Percentiles rank a stretch among this genome's conserved stretches.
Conservation (phyloP, 2,113 vertebrate genomes). For the Myxocyprinus asiaticus region DNA sequence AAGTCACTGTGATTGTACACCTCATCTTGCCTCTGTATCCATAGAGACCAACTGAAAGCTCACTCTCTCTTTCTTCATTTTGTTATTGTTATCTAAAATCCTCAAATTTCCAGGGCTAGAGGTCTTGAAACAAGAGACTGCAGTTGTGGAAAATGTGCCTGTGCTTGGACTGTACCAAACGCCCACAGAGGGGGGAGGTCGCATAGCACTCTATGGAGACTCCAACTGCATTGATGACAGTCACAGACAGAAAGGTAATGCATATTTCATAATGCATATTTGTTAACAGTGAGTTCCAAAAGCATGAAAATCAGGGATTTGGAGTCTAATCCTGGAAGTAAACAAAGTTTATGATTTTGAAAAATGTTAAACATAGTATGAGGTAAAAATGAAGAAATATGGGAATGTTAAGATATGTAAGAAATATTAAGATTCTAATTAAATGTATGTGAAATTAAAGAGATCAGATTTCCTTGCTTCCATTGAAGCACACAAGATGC, state of each 20-base stretch:
- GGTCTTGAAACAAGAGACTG: conserved; percentile 94
- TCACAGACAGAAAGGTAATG: conserved; percentile 93
- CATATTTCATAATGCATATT: background rate
- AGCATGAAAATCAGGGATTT: too few relatives aligned
- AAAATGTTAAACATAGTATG: too few relatives aligned
- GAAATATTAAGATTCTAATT: too few relatives aligned
- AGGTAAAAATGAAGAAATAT: too few relatives aligned
- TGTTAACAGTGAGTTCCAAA: too few relatives aligned
- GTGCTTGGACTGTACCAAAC: conserved; percentile 94
- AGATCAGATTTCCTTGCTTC: too few relatives aligned
- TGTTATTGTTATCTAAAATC: conserved; percentile 15
- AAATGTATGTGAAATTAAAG: too few relatives aligned
- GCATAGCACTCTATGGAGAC: conserved; percentile 92
- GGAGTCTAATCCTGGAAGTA: too few relatives aligned
- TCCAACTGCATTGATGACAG: conserved; percentile 98
- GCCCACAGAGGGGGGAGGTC: conserved; percentile 86
- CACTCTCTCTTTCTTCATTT: conserved; percentile 7
- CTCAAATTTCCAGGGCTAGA: conserved; percentile 82
- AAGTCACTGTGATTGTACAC: too few relatives aligned
- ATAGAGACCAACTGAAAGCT: conserved; percentile 27
- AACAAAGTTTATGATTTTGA: too few relatives aligned
- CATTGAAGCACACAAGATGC: too few relatives aligned
- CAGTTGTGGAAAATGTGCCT: conserved; percentile 88
- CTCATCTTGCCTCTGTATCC: conserved; percentile 35
- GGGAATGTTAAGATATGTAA: too few relatives aligned